Evolutionary conservation across 2,888 invertebrate genomes (phyloP), one percentile per base, ranked within the genome.

Genomic region (Synanthedon andrenaeformis): DNA sequence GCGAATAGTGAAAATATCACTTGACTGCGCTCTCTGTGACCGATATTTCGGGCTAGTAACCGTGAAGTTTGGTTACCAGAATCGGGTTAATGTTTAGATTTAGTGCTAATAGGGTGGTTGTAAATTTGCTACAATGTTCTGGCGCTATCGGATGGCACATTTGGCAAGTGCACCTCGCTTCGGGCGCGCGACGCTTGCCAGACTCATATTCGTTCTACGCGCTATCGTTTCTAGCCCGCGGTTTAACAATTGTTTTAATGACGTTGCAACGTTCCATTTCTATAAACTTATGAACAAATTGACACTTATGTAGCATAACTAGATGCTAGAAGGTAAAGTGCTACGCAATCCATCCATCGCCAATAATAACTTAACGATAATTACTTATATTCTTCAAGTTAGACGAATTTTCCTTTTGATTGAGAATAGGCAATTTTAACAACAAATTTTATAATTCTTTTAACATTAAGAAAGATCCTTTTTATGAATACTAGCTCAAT

Each of bases 51-150:
- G 61, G 64, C 66, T 69, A 71, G 74, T 70, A 78, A 66, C 72
- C 71, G 73, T 79, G 80, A 81, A 81, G 79, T 80, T 83, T 72
- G 80, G 82, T 81, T 81, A 80, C 74, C 69, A 72, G 74, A 85
- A 82, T 79, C 80, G 84, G 86, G 86, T 86, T 85, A 86, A 85
- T 86, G 84, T 85, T 84, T 86, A 85, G 84, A 86, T 86, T 86
- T 86, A 86, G 84, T 86, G 86, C 84, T 85, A 85, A 85, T 86
- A 85, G 84, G 80, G 77, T 77, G 77, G 85, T 74, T 79, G 82
- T 86, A 85, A 85, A 85, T 85, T 82, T 73, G 73, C 76, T 71
- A 73, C 82, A 80, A 82, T 84, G 82, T 84, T 82, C 79, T 77
- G 82, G 75, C 76, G 80, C 78, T 85, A 85, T 86, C 85, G 74